phyloP scores from a whole-genome alignment of 2,888 invertebrate genomes.

The Lissonota sp. region DNA sequence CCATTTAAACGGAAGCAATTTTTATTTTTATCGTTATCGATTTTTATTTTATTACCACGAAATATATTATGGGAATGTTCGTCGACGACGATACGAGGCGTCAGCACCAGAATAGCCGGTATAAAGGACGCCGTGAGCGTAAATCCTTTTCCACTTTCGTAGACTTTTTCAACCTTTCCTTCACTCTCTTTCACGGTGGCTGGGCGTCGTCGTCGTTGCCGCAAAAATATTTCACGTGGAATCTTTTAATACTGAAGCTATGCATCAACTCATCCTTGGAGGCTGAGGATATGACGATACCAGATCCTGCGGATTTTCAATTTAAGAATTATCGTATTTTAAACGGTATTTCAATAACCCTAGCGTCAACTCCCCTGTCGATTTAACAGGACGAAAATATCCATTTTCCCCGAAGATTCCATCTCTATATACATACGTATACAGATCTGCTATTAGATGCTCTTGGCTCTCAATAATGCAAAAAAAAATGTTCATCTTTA shows the following conservation, averaged over 20 bases:
- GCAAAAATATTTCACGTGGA: constrained; percentile 67
- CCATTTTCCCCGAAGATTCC: not conserved
- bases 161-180: constrained; percentile 40
- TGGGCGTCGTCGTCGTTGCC: constrained; percentile 31
- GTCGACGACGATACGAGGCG: constrained; percentile 1
- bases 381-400: constrained; percentile 37
- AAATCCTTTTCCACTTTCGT: constrained; percentile 33
- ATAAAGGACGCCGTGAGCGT: constrained; percentile 16
- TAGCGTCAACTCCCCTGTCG: not conserved
- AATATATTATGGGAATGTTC: constrained; percentile 1
- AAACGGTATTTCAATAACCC: constrained; percentile 68
- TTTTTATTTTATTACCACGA: not conserved
- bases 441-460: not conserved
- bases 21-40: not conserved
- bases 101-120: constrained; percentile 25
- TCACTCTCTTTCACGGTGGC: constrained; percentile 14
- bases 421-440: too few relatives aligned
- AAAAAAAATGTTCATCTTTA: constrained; percentile 1
- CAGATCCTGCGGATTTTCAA: constrained; percentile 61
- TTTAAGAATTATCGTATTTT: constrained; percentile 74
- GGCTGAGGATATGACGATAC: constrained; percentile 2
- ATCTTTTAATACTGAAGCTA: constrained; percentile 73
- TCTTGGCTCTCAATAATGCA: not conserved
- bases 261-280: constrained; percentile 55
- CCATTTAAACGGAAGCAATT: not conserved